Evolutionary conservation across 2,888 invertebrate genomes (phyloP), one percentile per base, ranked within the genome.

Genomic region (Myopa tessellatipennis): DNA sequence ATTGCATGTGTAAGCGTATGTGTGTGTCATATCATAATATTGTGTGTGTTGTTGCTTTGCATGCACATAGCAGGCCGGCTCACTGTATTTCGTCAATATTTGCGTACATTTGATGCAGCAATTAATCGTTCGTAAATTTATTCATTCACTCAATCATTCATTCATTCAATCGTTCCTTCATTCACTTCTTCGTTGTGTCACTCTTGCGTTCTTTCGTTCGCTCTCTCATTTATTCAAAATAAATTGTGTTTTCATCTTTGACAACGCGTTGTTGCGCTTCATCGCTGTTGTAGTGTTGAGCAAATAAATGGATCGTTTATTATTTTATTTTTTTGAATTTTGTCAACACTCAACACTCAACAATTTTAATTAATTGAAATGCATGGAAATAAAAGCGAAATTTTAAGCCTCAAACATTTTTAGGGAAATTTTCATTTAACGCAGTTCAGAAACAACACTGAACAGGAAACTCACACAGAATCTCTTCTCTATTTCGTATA

Each of bases 61-160:
- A 26, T 26, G 2, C 26, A 26, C 2, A 26, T 2, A 26, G 26
- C 26, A 26, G 26, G 26, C 26, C 26, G 26, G 26, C 26, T 55
- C 65, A 65, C 16, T 12, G 3, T 38, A 61, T n/a, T 38, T 69
- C 26, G 26, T 50, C 58, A 71, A 71, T 71, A 71, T 55, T 71
- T 71, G 71, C 7, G 55, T 38, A 34, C 55, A 58, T 55, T 71
- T 38, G 71, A 36, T 58, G 71, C 71, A 55, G 71, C 58, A 38
- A 71, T 71, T 58, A 71, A 71, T 36, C 71, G 55, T 71, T 70
- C 26, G 52, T 55, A 1, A 1, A 45, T 45, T 45, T 68, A 55
- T n/a, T 16, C 45, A 45, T 45, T 45, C 10, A 8, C 3, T 45
- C 10, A 45, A 26, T 26, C 26, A n/a, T 6, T 40, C 40, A 45